Evolutionary conservation across 2,113 vertebrate species (phyloP).

Genomic region (Eulacestoma nigropectus): DNA sequence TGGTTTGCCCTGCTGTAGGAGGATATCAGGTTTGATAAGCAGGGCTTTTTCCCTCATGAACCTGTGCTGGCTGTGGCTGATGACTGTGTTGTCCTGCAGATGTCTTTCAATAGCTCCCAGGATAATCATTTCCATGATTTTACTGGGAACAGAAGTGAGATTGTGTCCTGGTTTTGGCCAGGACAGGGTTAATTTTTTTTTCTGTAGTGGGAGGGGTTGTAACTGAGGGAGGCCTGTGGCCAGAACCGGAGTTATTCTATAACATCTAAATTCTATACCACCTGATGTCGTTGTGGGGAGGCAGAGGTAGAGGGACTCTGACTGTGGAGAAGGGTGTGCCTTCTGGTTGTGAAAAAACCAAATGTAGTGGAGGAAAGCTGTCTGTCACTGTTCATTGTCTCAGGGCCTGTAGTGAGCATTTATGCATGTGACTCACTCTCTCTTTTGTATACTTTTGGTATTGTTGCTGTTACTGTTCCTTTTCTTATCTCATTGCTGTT

Average conservation of each 20-base stretch:
- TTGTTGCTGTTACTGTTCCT: neutral
- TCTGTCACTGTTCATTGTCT: neutral
- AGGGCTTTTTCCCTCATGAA: neutral
- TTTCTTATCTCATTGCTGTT: neutral
- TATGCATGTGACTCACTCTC: neutral
- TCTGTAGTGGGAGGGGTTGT: neutral
- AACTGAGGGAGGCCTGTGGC: neutral
- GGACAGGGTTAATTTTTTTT: neutral
- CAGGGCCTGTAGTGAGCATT: neutral
- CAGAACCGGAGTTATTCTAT: rapidly evolving
- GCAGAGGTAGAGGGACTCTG: neutral
- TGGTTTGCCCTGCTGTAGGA: neutral
- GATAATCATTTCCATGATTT: neutral
- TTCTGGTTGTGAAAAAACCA: neutral
- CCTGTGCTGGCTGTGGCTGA: neutral
- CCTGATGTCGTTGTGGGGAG: neutral
- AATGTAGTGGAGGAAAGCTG: neutral
- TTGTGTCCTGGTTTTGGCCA: neutral
- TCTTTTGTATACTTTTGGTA: neutral
- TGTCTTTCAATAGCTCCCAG: neutral
- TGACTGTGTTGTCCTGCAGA: too few relatives aligned
- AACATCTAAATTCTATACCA: neutral
- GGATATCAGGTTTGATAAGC: neutral
- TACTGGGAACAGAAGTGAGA: neutral
- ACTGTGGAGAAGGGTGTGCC: neutral